A percentile compares a stretch with the other conserved stretches of the same genome.
Conservation (phyloP, 2,888 invertebrate genomes). For the Herminia tarsipennalis region DNA sequence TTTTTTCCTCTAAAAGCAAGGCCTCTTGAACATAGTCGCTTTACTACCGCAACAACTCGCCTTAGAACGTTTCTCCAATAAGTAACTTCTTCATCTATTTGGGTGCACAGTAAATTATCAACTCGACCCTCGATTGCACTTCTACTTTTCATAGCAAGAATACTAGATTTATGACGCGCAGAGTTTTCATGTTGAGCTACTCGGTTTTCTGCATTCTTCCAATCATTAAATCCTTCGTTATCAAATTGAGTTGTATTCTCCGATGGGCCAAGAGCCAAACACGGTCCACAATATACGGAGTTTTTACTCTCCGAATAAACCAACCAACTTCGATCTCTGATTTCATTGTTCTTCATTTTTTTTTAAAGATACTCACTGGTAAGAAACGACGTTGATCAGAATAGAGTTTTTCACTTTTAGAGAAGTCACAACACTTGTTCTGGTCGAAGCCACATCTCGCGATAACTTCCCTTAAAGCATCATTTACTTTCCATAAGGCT, state of each 20-base stretch:
- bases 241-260: not conserved
- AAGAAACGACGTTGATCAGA: not conserved
- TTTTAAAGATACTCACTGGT: not conserved
- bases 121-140: not conserved
- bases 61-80: not conserved
- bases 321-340: constrained; percentile 2
- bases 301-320: constrained; percentile 9
- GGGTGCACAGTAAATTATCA: not conserved
- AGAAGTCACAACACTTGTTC: not conserved
- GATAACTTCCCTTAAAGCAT: not conserved
- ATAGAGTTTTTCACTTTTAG: not conserved
- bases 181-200: constrained; percentile 37
- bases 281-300: constrained; percentile 25
- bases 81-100: not conserved
- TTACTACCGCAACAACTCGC: not conserved
- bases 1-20: constrained; percentile 1
- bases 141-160: not conserved
- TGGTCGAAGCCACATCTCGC: not conserved
- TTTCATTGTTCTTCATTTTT: not conserved
- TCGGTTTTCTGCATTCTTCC: constrained; percentile 28
- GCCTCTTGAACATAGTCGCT: not conserved
- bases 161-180: constrained; percentile 3
- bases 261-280: constrained; percentile 14
- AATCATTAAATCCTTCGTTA: constrained; percentile 37
- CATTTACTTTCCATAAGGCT: not conserved